phyloP scores from a whole-genome alignment of 1,140 invertebrate species.

The Bemisia tabaci region DNA sequence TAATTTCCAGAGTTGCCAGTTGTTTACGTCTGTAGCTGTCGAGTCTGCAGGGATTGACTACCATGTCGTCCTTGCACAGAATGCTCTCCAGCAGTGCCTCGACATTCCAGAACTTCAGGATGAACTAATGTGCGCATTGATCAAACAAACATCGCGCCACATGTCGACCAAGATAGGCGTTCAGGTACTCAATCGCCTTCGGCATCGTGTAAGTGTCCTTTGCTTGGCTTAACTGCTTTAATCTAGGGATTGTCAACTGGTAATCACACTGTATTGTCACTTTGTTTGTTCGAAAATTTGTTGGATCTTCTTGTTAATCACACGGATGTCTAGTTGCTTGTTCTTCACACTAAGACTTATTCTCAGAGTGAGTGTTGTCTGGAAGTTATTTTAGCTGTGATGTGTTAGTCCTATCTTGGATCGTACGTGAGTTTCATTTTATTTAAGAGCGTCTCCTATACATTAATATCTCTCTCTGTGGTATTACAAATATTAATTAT shows the following conservation, averaged over 20 bases:
- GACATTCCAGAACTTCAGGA: slow-evolving; percentile 78
- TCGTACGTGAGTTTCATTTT: no score
- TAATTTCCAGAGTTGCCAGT: slow-evolving; percentile 72
- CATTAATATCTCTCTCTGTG: no score
- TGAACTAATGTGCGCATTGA: slow-evolving; percentile 78
- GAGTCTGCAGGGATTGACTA: slow-evolving; percentile 92
- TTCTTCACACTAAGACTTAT: no score
- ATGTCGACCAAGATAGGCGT: slow-evolving; percentile 72
- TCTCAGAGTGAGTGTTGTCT: no score
- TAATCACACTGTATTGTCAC: no score
- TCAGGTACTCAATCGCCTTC: slow-evolving; percentile 51
- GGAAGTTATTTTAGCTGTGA: no score
- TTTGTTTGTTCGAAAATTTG: no score
- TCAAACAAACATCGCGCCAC: slow-evolving; percentile 84
- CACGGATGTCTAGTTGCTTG: no score
- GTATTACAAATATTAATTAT: no score
- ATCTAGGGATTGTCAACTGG: not conserved
- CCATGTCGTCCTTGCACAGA: slow-evolving; percentile 88
- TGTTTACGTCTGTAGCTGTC: slow-evolving; percentile 86
- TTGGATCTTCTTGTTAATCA: no score
- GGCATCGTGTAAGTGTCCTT: slow-evolving; percentile 26
- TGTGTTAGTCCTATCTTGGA: no score
- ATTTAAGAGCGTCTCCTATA: no score
- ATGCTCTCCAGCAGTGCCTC: slow-evolving; percentile 78
- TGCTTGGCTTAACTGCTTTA: slow-evolving; percentile 6